These are phyloP conservation scores for Sus scrofa DNA, from an alignment of 2,113 vertebrate genomes.

Conservation along the genomic window T2T-Sscrofa CM000829.6:32307001-32307500, in stretches of 20 bases:
- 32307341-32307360: neutral
- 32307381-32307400: neutral
- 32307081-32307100: neutral
- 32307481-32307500: neutral
- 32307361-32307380: neutral
- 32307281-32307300: neutral
- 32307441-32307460: neutral
- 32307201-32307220: neutral
- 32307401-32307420: neutral
- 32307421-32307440: neutral
- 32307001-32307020: neutral
- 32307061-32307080: neutral
- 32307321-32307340: neutral
- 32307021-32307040: neutral
- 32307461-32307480: neutral
- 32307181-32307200: neutral
- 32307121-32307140: neutral
- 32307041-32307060: neutral
- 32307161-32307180: neutral
- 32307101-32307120: neutral
- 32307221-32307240: neutral
- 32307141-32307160: neutral
- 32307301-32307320: neutral
- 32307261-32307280: neutral
- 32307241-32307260: neutral